Conservation (phyloP, 2,888 invertebrate genomes). For the Mythimna vitellina region DNA sequence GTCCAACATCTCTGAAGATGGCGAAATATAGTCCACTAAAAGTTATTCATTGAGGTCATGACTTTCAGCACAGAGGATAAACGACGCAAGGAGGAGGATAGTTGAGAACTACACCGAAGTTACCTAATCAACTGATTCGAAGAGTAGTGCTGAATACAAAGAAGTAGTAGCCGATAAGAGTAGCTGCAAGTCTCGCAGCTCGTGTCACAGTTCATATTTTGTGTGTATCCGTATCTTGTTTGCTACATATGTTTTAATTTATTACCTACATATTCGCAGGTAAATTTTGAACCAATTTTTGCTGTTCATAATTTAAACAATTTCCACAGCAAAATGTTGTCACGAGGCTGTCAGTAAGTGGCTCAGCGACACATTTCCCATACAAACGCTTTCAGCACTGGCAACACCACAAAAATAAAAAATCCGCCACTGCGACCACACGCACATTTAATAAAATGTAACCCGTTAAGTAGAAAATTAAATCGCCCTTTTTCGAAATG, state of each 20-base stretch:
- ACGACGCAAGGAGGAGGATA: too few species aligned
- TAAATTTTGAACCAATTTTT: neutral
- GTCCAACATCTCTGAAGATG: too few species aligned
- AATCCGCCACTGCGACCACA: slow-evolving; percentile 34
- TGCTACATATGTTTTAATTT: neutral
- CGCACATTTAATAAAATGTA: slow-evolving; percentile 58
- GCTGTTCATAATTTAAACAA: slow-evolving; percentile 29
- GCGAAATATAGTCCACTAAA: too few species aligned
- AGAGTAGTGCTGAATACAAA: neutral
- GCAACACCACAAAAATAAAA: slow-evolving; percentile 37
- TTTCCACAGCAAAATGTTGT: slow-evolving; percentile 5
- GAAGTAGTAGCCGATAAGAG: neutral
- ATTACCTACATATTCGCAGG: neutral
- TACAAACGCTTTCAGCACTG: slow-evolving; percentile 19
- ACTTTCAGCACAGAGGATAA: too few species aligned
- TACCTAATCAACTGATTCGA: neutral
- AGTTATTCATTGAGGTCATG: too few species aligned
- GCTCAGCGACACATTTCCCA: slow-evolving; percentile 38
- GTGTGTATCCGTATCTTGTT: neutral
- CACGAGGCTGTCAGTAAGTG: slow-evolving; percentile 20
- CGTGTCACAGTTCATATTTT: neutral
- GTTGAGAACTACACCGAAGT: neutral
- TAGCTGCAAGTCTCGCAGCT: neutral
- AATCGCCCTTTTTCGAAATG: slow-evolving; percentile 59
- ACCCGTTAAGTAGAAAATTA: slow-evolving; percentile 59